Conservation (phyloP, 2,888 invertebrate genomes). For the Spisula solida region DNA sequence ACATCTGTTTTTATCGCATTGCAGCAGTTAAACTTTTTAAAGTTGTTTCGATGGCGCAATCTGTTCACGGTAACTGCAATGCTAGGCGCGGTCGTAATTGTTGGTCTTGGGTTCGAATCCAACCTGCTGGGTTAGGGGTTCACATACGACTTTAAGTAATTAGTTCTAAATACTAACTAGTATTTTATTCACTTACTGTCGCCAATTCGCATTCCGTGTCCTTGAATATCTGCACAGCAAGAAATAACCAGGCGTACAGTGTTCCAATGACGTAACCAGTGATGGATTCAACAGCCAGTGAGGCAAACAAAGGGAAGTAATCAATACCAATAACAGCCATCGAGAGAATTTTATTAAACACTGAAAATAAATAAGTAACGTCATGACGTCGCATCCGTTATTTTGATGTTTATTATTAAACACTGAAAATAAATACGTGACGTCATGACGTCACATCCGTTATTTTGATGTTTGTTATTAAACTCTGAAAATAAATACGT, state of each 20-base stretch:
- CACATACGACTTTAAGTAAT: too few relatives aligned
- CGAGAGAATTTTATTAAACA: constrained; percentile 51
- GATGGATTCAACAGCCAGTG: constrained; percentile 73
- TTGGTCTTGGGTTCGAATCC: too few relatives aligned
- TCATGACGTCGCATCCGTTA: background rate
- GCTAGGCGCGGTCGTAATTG: too few relatives aligned
- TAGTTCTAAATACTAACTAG: too few relatives aligned
- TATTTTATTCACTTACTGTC: constrained; percentile 26
- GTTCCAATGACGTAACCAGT: constrained; percentile 74
- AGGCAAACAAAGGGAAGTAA: constrained; percentile 79
- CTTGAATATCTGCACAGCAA: constrained; percentile 67
- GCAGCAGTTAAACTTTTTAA: too few relatives aligned
- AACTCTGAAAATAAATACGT: constrained; percentile 14
- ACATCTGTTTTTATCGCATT: too few relatives aligned
- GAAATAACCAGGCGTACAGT: constrained; percentile 77
- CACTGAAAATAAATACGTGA: constrained; percentile 1
- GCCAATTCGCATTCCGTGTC: constrained; percentile 55
- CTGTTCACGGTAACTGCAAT: too few relatives aligned
- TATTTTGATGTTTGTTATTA: background rate
- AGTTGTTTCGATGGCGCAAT: too few relatives aligned
- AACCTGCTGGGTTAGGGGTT: too few relatives aligned
- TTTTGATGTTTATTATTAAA: constrained; percentile 25
- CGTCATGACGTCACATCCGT: background rate
- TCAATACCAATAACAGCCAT: constrained; percentile 77
- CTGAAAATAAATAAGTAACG: background rate